phyloP scores from a whole-genome alignment of 2,113 vertebrate species.

The Callaeas wilsoni region DNA sequence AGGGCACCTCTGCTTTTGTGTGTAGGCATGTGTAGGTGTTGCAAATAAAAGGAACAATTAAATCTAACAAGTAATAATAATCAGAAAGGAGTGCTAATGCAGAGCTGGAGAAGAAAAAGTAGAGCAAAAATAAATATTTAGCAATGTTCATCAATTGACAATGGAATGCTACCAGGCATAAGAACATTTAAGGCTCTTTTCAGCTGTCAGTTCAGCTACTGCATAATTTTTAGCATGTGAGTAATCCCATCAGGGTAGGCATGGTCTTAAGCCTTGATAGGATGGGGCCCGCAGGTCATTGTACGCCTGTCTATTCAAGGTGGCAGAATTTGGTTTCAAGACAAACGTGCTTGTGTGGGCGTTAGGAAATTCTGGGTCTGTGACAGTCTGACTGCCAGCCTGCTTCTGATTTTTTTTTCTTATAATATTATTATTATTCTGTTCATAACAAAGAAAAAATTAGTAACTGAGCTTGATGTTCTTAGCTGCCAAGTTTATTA shows the following conservation, averaged over 20 bases:
- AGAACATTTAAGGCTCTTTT: slow-evolving; percentile 56
- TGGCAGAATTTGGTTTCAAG: neutral
- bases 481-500: slow-evolving; percentile 2
- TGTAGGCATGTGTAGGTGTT: neutral
- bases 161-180: slow-evolving; percentile 7
- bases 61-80: neutral
- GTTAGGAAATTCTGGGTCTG: neutral
- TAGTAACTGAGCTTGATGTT: neutral
- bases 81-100: neutral
- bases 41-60: neutral
- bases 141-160: neutral
- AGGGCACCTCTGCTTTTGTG: neutral
- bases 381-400: slow-evolving; percentile 12
- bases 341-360: neutral
- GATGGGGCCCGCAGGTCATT: slow-evolving; percentile 41
- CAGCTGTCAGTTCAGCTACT: slow-evolving; percentile 34
- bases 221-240: slow-evolving; percentile 30
- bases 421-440: neutral
- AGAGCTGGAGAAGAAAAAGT: neutral
- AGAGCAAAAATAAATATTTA: slow-evolving; percentile 35
- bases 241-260: slow-evolving; percentile 41
- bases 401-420: neutral
- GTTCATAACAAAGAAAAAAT: neutral
- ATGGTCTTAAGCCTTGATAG: slow-evolving; percentile 36
- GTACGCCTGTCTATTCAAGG: slow-evolving; percentile 6